Evolutionary conservation across 2,113 vertebrate genomes (phyloP), one percentile per base, ranked within the genome.

Genomic region (Grus americana): DNA sequence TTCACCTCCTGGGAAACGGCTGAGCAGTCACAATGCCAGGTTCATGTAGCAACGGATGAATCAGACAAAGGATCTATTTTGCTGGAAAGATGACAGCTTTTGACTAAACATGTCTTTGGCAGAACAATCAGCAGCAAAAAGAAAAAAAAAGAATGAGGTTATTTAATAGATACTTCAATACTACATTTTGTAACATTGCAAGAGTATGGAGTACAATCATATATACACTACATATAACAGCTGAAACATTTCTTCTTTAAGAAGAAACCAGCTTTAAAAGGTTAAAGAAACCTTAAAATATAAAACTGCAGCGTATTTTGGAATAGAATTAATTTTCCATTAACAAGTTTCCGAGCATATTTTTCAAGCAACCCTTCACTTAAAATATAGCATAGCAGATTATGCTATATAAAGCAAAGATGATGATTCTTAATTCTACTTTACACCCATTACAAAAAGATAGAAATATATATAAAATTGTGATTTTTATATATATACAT

Each of bases 1-100:
- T 12, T 68, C 47, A 44, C 8, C 27, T 58, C 81, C 34, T 36
- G 22, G 26, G 50, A 84, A 86, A 79, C 6, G 9, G 61, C n/a
- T 66, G 54, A 66, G 59, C 21, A 62, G 42, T 38, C 30, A n/a
- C 40, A 79, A 54, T 29, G 46, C 19, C 1, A 2, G 0, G 1
- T 42, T 90, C 27, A 10, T 0, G 1, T 8, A 73, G 40, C 12
- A 57, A 75, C 36, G 59, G 21, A 66, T 29, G 36, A 72, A 68
- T n/a, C 29, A 44, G 63, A 40, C 26, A 68, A 88, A 80, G 44
- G 7, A 80, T 16, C 3, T 61, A n/a, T 16, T 27, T 86, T 38
- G 23, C 36, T 84, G 61, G 50, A 62, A 70, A 78, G 46, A 73
- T 15, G 12, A n/a, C 11, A 47, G 17, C 1, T 93, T 76, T 73